Percentiles rank a stretch among this genome's conserved stretches.
Evolutionary conservation across 2,888 invertebrate species (phyloP).

Genomic region (Adelognathus sp.): DNA sequence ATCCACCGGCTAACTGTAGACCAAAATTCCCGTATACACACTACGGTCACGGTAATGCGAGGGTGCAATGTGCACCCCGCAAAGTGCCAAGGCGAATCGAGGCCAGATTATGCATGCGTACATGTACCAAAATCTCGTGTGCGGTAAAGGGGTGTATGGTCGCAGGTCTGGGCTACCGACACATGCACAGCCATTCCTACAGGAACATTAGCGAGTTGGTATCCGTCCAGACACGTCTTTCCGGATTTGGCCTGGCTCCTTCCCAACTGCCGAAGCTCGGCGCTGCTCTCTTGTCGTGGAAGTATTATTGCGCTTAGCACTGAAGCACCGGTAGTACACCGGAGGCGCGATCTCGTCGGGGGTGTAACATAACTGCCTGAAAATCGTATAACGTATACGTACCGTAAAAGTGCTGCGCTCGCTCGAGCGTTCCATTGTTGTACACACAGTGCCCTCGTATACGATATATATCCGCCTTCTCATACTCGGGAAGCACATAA

Average conservation of each 20-base stretch:
- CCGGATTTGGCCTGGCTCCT: constrained; percentile 71
- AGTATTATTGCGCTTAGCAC: constrained; percentile 57
- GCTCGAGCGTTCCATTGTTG: constrained; percentile 23
- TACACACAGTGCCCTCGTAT: background rate
- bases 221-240: constrained; percentile 73
- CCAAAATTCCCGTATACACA: constrained; percentile 1
- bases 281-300: constrained; percentile 36
- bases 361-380: constrained; percentile 47
- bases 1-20: constrained; percentile 16
- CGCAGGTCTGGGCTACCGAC: background rate
- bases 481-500: background rate
- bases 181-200: constrained; percentile 40
- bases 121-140: background rate
- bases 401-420: constrained; percentile 45
- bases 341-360: constrained; percentile 27
- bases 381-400: constrained; percentile 49
- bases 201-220: constrained; percentile 75
- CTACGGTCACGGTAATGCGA: constrained; percentile 1
- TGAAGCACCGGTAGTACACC: constrained; percentile 9
- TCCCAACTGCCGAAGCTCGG: constrained; percentile 65
- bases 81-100: constrained; percentile 30
- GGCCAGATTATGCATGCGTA: constrained; percentile 16
- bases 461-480: background rate
- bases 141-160: background rate
- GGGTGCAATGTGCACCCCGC: constrained; percentile 4